These are phyloP conservation scores for Strigops habroptila DNA, from an alignment of 2,113 vertebrate species.

Conservation along the genomic window DNA sequence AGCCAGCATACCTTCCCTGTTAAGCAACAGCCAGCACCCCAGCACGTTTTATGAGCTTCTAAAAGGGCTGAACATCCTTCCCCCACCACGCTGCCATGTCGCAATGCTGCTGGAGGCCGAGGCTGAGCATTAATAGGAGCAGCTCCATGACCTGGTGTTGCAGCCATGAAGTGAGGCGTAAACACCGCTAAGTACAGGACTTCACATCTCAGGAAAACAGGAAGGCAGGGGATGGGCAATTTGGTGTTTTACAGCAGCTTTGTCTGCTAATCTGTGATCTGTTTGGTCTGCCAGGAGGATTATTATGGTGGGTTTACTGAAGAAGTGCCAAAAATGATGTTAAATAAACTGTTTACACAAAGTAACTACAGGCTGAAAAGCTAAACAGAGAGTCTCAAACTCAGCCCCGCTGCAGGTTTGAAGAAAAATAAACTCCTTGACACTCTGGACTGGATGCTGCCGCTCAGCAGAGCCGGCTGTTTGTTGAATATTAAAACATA, in stretches of 20 bases:
- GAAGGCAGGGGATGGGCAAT: constrained; percentile 70
- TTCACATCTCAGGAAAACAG: constrained; percentile 57
- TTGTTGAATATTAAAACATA: constrained; percentile 75
- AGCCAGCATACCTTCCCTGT: constrained; percentile 67
- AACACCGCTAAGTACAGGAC: constrained; percentile 58
- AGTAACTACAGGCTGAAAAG: constrained; percentile 79
- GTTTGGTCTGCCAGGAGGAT: constrained; percentile 84
- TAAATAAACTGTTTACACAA: constrained; percentile 83
- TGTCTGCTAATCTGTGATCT: constrained; percentile 77
- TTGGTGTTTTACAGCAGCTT: constrained; percentile 67
- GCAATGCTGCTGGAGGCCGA: neutral
- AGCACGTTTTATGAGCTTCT: constrained; percentile 67
- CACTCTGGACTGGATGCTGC: constrained; percentile 73
- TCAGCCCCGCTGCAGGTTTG: constrained; percentile 74
- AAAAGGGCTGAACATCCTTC: constrained; percentile 45
- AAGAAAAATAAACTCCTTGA: constrained; percentile 85
- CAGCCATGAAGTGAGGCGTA: constrained; percentile 37
- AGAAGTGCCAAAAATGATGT: constrained; percentile 79
- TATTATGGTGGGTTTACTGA: constrained; percentile 82
- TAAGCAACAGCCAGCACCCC: constrained; percentile 68
- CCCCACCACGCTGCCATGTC: neutral
- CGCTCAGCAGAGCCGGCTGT: constrained; percentile 68
- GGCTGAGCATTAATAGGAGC: neutral
- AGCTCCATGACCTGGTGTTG: constrained; percentile 25
- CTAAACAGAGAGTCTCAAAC: constrained; percentile 72